Conservation (phyloP, 2,113 vertebrate species). For the Varanus salvator region DNA sequence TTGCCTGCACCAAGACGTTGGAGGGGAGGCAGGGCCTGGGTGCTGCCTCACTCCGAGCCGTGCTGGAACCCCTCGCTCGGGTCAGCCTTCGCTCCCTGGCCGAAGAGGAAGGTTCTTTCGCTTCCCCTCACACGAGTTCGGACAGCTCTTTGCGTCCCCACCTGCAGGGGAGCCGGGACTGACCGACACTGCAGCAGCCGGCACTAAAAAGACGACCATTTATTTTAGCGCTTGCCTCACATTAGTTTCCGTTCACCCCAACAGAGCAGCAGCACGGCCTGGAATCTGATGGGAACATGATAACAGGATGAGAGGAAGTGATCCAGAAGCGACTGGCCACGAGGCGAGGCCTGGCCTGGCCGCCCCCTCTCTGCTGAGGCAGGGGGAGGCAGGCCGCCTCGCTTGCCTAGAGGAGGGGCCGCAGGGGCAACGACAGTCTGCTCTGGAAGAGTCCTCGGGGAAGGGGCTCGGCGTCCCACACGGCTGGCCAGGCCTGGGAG, state of each 20-base stretch:
- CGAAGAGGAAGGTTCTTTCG: no score
- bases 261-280: neutral
- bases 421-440: rapidly evolving
- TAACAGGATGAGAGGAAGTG: rapidly evolving
- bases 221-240: neutral
- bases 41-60: neutral
- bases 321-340: no score
- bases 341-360: neutral
- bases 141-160: no score
- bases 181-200: rapidly evolving
- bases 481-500: neutral
- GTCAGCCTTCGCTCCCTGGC: no score
- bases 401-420: neutral
- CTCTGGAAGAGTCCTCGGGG: no score
- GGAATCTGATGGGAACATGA: neutral
- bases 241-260: neutral
- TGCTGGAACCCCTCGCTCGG: neutral
- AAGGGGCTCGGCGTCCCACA: neutral
- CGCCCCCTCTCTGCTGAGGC: neutral
- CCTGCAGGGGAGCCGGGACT: neutral
- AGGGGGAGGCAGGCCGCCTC: neutral
- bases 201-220: constrained; percentile 8
- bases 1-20: neutral
- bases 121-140: no score
- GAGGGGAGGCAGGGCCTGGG: no score